phyloP scores from a whole-genome alignment of 2,113 vertebrate genomes.

The Anarhynchus alexandrinus region DNA sequence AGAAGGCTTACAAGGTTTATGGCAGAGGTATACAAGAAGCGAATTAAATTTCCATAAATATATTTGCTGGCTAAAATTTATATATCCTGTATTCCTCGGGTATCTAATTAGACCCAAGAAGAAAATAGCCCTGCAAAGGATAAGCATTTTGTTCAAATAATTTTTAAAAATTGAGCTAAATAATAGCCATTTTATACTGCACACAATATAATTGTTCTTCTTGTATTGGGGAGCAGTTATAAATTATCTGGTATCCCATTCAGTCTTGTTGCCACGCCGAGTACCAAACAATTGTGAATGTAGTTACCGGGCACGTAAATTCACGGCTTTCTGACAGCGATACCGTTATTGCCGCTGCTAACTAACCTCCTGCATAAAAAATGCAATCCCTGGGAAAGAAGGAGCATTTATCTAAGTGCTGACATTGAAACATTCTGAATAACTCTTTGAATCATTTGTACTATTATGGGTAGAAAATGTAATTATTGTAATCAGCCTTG shows the following conservation, averaged over 20 bases:
- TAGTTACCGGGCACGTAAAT: conserved; percentile 63
- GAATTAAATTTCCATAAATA: conserved; percentile 74
- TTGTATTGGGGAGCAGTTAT: conserved; percentile 65
- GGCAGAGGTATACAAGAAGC: conserved; percentile 31
- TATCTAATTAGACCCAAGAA: conserved; percentile 71
- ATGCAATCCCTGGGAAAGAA: conserved; percentile 65
- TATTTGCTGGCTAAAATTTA: conserved; percentile 68
- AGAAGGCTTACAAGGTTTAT: conserved; percentile 56
- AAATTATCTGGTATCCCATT: conserved; percentile 71
- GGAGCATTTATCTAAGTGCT: conserved; percentile 69
- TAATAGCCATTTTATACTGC: conserved; percentile 71
- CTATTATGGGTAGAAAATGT: conserved; percentile 74
- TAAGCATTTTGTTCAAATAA: conserved; percentile 67
- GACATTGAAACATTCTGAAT: conserved; percentile 74
- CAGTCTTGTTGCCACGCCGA: conserved; percentile 42
- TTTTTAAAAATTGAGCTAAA: conserved; percentile 69
- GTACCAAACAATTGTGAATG: conserved; percentile 66
- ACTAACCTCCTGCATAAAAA: conserved; percentile 68
- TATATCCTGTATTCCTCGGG: conserved; percentile 59
- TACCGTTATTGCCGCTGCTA: conserved; percentile 51
- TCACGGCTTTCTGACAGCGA: conserved; percentile 58
- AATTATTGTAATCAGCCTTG: conserved; percentile 78
- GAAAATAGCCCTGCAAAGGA: conserved; percentile 62
- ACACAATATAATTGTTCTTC: conserved; percentile 71
- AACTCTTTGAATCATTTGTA: conserved; percentile 70